These are phyloP conservation scores for Chunga burmeisteri DNA, from an alignment of 2,113 vertebrate genomes.

Conservation along the genomic window DNA sequence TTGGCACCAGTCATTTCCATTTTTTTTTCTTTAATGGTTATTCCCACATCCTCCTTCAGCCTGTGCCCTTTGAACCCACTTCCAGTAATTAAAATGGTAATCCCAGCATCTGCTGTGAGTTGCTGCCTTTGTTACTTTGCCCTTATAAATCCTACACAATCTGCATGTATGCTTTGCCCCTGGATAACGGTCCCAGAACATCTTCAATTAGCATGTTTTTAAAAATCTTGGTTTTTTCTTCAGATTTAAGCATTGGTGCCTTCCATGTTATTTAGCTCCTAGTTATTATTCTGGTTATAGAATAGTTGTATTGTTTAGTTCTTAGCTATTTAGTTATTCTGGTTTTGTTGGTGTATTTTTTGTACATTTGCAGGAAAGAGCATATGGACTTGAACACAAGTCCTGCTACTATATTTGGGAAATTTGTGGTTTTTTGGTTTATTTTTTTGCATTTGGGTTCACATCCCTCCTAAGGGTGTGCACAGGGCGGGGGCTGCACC, in stretches of 20 bases:
- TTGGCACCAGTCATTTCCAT: neutral
- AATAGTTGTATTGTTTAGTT: neutral
- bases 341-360: neutral
- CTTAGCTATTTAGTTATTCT: neutral
- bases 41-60: constrained; percentile 30
- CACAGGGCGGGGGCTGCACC: rapidly evolving
- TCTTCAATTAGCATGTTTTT: neutral
- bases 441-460: neutral
- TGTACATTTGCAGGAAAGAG: neutral
- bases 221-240: neutral
- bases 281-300: neutral
- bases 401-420: neutral
- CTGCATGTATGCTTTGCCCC: neutral
- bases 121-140: neutral
- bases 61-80: neutral
- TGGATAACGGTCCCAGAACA: neutral
- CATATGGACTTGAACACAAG: neutral
- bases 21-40: neutral
- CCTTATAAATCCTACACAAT: neutral
- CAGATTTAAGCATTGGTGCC: neutral
- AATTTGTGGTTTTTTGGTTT: neutral
- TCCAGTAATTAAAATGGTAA: constrained; percentile 25
- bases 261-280: neutral
- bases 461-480: neutral
- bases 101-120: neutral